Conservation (phyloP, 2,113 vertebrate species). For the Cardinalis cardinalis region DNA sequence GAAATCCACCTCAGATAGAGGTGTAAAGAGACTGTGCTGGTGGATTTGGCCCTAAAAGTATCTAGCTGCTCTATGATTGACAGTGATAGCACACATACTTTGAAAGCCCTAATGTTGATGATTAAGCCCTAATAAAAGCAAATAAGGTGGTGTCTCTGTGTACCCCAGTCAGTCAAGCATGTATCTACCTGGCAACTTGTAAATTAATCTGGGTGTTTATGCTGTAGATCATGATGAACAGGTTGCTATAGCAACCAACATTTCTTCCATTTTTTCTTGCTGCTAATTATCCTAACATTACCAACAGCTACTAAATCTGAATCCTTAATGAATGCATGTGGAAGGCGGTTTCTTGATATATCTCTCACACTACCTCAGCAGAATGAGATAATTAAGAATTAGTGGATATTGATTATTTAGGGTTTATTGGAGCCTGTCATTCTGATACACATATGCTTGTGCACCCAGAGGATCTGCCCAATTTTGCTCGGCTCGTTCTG, state of each 20-base stretch:
- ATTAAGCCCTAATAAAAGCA: slow-evolving; percentile 81
- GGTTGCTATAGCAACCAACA: slow-evolving; percentile 83
- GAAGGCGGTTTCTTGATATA: slow-evolving; percentile 70
- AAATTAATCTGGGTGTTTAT: slow-evolving; percentile 83
- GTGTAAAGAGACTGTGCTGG: neutral
- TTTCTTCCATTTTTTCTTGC: slow-evolving; percentile 75
- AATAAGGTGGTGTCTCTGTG: slow-evolving; percentile 78
- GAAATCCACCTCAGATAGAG: neutral
- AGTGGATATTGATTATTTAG: slow-evolving; percentile 64
- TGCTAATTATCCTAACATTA: slow-evolving; percentile 81
- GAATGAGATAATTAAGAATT: slow-evolving; percentile 57
- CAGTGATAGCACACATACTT: slow-evolving; percentile 74
- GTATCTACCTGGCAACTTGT: slow-evolving; percentile 79
- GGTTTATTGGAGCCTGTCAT: slow-evolving; percentile 42
- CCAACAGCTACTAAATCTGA: slow-evolving; percentile 79
- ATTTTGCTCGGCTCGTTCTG: neutral
- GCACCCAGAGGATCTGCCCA: neutral
- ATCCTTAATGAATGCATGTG: slow-evolving; percentile 77
- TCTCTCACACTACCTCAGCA: slow-evolving; percentile 52
- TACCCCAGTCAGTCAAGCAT: slow-evolving; percentile 73
- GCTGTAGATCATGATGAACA: slow-evolving; percentile 80
- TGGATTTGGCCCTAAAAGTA: slow-evolving; percentile 56
- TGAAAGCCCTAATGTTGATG: slow-evolving; percentile 75
- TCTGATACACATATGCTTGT: neutral
- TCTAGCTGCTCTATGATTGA: slow-evolving; percentile 68